Base-by-base conservation (phyloP, 2,113 vertebrate genomes). In the Cyprinus carpio region DNA sequence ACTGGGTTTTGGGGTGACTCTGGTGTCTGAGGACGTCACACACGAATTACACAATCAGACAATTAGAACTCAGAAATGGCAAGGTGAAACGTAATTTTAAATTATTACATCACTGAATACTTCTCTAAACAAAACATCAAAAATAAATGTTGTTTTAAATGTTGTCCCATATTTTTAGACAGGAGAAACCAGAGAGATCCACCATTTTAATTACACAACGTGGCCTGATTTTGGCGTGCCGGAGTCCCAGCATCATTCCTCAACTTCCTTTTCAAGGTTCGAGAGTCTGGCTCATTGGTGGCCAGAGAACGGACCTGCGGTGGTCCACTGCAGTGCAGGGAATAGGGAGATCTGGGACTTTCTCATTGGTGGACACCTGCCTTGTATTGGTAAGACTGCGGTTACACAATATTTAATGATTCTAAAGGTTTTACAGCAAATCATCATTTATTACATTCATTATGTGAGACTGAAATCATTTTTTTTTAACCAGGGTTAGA, bases 151-250 rank as follows among this genome's bases (percentile, higher is more conserved):
- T 7, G 40, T 43, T 77, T 54, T 23, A 0, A 34, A n/a, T 60
- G 23, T 31, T 77, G 49, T 76, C 43, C 23, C 2, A 1, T 75
- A 25, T 76, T 27, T 89, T 82, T 49, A 99, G 98, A 97, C 94
- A 31, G 94, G 93, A 5, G 96, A 98, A 85, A 94, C 91, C 65
- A 96, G 97, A 94, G 93, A 96, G 87, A 96, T 99, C 90, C 97
- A 94, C 91, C 98, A 99, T 92, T 99, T 98, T 94, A 98, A 99
- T 93, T 99, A 99, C 94, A 99, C 98, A 81, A 97, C 97, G 0
- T 99, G 98, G 98, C 98, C 98, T 89, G 98, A 99, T 92, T 99
- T 99, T 37, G 98, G 98, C 85, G 97, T 99, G 82, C 98, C 98
- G 7, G 97, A 98, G 89, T 99, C 98, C 98, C 98, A 23, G 97